Base-by-base conservation (phyloP, 2,888 invertebrate genomes). In the Patella depressa region DNA sequence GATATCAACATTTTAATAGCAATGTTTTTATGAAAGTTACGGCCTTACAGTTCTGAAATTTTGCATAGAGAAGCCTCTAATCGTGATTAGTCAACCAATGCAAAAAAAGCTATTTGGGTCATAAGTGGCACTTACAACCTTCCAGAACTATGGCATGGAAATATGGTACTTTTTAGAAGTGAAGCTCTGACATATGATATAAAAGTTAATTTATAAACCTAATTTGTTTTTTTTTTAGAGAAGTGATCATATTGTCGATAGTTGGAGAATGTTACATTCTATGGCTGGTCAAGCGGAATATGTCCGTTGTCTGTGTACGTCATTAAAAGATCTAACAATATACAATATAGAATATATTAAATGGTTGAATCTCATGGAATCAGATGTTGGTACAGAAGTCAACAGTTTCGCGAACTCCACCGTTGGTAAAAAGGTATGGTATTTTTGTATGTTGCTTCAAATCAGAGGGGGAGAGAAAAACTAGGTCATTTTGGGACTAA, bases 191-290 rank as follows among this genome's bases (percentile, higher is more conserved):
- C 5, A 45, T 45, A 4, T 45, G 4, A 45, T 45, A 45, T 5
- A 45, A 45, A 45, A 5, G 34, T 4, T 5, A 5, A 5, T 45
- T 45, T 7, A 45, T 45, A 7, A 45, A 45, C 5, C 5, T 34
- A 12, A 72, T 11, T 54, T 65, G 29, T n/a, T 75, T 14, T 45
- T 72, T 72, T 75, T 74, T 34, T 76, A 87, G 86, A 85, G 84
- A 57, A 78, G 80, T 65, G 80, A 76, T 15, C 85, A 85, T 73
- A 78, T 89, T 19, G 83, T 85, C 14, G 89, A 89, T 77, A 80
- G 86, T 3, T 90, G 89, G 90, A 83, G 88, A n/a, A 87, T 90
- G 85, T 82, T 89, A 65, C 89, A 90, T 83, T 87, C 89, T 77
- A 82, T 87, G 75, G 88, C 88, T 1, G 88, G 82, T 1, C 88